Percentiles rank a stretch among this genome's conserved stretches.
phyloP scores from a whole-genome alignment of 2,113 vertebrate species.

The Oryzias javanicus region DNA sequence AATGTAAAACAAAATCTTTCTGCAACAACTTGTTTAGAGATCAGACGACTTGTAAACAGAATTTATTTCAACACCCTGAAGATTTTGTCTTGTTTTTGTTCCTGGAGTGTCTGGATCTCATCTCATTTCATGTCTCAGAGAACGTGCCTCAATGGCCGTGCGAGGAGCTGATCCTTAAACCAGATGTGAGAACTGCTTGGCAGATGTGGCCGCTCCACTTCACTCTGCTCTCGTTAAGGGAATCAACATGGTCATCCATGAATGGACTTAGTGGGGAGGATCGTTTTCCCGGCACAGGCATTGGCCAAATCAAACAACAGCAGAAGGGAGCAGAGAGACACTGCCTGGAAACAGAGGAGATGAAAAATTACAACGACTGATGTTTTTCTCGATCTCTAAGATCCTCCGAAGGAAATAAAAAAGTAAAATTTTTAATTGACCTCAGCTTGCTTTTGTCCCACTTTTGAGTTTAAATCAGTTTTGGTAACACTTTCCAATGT shows the following conservation, averaged over 20 bases:
- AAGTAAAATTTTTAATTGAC: neutral
- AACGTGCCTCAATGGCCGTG: constrained; percentile 41
- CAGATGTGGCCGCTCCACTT: constrained; percentile 64
- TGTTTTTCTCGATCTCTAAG: constrained; percentile 23
- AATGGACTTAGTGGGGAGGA: constrained; percentile 56
- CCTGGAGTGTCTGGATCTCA: constrained; percentile 26
- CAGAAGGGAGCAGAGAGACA: constrained; percentile 31
- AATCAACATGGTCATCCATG: constrained; percentile 60
- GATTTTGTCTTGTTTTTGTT: neutral
- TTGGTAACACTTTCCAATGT: too few relatives aligned
- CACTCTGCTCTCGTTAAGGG: constrained; percentile 50
- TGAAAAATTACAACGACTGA: constrained; percentile 37
- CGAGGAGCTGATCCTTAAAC: constrained; percentile 58
- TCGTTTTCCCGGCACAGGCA: constrained; percentile 45
- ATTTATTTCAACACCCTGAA: constrained; percentile 16
- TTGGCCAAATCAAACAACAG: constrained; percentile 64
- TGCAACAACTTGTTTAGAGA: neutral
- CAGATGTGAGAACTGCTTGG: constrained; percentile 62
- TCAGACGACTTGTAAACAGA: constrained; percentile 28
- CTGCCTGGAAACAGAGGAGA: constrained; percentile 29
- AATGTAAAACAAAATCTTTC: too few relatives aligned
- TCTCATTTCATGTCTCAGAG: constrained; percentile 30
- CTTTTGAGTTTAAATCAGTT: too few relatives aligned
- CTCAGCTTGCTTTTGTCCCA: neutral
- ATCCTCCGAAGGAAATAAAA: constrained; percentile 21